Evolutionary conservation across 2,797 vertebrate genomes (phyloP).

Genomic region (Rallus crepitans): DNA sequence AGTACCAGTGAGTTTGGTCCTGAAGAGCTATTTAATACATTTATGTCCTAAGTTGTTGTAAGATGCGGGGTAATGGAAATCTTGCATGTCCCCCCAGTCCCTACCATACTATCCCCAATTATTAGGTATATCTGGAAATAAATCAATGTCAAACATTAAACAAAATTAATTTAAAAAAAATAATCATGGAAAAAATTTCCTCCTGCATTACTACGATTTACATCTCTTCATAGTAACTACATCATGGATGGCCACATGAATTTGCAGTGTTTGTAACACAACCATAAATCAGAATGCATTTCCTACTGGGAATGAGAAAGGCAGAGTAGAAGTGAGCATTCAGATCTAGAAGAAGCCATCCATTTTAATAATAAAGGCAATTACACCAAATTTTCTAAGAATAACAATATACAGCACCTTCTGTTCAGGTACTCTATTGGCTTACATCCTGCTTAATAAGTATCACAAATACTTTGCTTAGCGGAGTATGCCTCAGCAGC

Average conservation of each 20-base stretch:
- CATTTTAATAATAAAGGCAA: slow-evolving; percentile 45
- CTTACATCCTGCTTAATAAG: not conserved
- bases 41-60: not conserved
- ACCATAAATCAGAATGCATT: not conserved
- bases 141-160: not conserved
- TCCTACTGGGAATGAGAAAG: not conserved
- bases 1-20: not conserved
- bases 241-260: not conserved
- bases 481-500: not conserved
- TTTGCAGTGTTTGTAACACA: not conserved
- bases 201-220: not conserved
- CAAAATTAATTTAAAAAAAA: too few relatives aligned
- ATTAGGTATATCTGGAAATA: not conserved
- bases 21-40: not conserved
- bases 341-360: not conserved
- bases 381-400: slow-evolving; percentile 5
- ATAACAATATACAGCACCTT: not conserved
- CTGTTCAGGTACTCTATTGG: not conserved
- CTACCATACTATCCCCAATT: not conserved
- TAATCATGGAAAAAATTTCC: not conserved
- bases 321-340: not conserved
- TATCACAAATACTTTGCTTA: not conserved
- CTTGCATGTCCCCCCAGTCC: too few relatives aligned
- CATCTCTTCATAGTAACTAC: not conserved
- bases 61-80: not conserved